These are phyloP conservation scores for Tragopan temminckii DNA, from an alignment of 2,797 vertebrate genomes.

Conservation along the genomic window DNA sequence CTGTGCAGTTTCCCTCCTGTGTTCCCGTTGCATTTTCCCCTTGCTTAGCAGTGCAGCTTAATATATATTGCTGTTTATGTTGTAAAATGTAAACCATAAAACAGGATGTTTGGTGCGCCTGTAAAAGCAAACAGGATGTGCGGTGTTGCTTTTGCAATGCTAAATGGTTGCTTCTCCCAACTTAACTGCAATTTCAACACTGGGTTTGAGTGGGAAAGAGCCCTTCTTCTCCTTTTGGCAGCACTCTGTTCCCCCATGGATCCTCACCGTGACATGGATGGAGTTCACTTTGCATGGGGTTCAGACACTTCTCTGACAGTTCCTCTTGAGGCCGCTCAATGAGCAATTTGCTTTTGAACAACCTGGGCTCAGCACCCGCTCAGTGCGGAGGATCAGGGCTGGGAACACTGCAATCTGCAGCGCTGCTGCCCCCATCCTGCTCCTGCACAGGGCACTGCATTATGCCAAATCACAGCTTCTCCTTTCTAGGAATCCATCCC, in stretches of 20 bases:
- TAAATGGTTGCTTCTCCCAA: conserved; percentile 21
- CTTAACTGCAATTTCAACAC: neutral
- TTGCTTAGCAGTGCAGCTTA: neutral
- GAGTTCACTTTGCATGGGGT: neutral
- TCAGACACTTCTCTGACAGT: neutral
- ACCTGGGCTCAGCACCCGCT: rapidly evolving
- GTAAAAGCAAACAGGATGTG: conserved; percentile 65
- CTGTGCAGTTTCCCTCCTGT: neutral
- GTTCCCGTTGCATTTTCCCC: neutral
- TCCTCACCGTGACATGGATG: neutral
- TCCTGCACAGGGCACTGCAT: neutral
- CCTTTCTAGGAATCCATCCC: conserved; percentile 61
- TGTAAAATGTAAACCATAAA: conserved; percentile 56
- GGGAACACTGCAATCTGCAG: neutral
- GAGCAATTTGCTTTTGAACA: neutral
- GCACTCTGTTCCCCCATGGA: neutral
- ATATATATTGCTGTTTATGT: conserved; percentile 24
- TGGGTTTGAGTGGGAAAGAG: neutral
- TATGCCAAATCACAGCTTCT: neutral
- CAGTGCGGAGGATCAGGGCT: rapidly evolving
- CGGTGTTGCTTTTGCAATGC: conserved; percentile 35
- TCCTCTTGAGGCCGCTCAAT: neutral
- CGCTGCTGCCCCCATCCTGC: neutral
- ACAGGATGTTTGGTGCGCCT: conserved; percentile 52
- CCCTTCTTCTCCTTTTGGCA: neutral